Evolutionary conservation across 2,113 vertebrate species (phyloP).

Genomic region (Dermatemys mawii): DNA sequence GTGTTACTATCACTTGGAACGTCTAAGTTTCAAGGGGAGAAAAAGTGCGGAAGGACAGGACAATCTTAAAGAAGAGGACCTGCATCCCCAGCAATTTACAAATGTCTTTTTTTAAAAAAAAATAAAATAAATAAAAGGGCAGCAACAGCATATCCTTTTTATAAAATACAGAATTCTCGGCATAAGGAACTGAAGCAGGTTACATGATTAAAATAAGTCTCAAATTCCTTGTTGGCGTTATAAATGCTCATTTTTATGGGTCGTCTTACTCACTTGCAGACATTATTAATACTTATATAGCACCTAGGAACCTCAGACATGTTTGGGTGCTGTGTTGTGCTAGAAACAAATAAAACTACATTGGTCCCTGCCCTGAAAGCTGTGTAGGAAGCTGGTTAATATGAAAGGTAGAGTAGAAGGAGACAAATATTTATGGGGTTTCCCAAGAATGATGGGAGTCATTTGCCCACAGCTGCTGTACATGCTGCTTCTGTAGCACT

Average conservation of each 20-base stretch:
- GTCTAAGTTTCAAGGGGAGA: background rate
- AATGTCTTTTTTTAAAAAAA: no score
- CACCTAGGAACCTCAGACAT: background rate
- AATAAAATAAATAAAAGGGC: no score
- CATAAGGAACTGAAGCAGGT: background rate
- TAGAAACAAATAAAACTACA: background rate
- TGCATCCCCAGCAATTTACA: background rate
- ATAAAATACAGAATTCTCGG: background rate
- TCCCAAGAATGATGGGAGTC: background rate
- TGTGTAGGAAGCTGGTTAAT: background rate
- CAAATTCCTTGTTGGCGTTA: background rate
- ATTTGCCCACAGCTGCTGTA: background rate
- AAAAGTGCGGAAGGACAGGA: background rate
- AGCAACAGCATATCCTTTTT: background rate
- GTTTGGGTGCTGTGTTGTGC: background rate
- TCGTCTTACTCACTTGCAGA: background rate
- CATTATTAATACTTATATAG: background rate
- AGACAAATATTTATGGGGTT: background rate
- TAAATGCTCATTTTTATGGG: background rate
- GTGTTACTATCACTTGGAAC: rapidly evolving
- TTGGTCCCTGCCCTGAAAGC: rapidly evolving
- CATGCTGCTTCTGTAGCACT: background rate
- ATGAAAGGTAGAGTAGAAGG: background rate
- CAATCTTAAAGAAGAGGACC: rapidly evolving
- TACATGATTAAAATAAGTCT: background rate